These are phyloP conservation scores for Machimus rusticus DNA, from an alignment of 2,888 invertebrate genomes.

Conservation along the genomic window DNA sequence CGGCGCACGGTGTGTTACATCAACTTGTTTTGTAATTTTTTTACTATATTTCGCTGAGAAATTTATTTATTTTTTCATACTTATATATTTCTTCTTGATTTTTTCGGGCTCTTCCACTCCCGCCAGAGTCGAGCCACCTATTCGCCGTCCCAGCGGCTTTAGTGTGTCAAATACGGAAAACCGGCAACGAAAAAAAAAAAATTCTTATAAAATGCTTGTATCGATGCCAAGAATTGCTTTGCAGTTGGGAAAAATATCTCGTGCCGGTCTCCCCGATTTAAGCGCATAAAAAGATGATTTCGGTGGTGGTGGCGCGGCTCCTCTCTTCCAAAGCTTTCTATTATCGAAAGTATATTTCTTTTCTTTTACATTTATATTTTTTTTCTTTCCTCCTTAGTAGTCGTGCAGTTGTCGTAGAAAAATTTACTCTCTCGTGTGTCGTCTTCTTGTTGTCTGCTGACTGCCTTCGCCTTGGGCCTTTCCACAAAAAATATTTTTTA, in stretches of 20 bases:
- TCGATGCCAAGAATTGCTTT: conserved; percentile 37
- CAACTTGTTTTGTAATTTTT: not conserved
- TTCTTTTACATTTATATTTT: not conserved
- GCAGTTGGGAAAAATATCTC: conserved; percentile 13
- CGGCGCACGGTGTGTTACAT: not conserved
- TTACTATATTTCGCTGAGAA: not conserved
- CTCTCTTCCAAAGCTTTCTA: conserved; percentile 11
- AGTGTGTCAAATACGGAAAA: conserved; percentile 39
- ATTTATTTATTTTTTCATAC: too few species aligned
- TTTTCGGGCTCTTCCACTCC: not conserved
- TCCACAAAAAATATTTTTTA: not conserved
- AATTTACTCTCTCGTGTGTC: not conserved
- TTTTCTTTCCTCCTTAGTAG: not conserved
- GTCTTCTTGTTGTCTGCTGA: not conserved
- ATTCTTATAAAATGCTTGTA: conserved; percentile 31
- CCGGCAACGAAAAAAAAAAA: conserved; percentile 15
- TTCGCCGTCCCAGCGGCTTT: conserved; percentile 2
- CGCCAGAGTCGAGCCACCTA: not conserved
- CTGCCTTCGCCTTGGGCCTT: not conserved
- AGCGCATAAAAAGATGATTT: conserved; percentile 35
- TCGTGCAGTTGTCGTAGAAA: not conserved
- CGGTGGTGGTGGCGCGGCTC: not conserved
- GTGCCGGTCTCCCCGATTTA: conserved; percentile 21
- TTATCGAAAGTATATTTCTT: conserved; percentile 26
- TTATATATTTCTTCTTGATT: not conserved